phyloP scores from a whole-genome alignment of 2,888 invertebrate species.

The Uropetala carovei region DNA sequence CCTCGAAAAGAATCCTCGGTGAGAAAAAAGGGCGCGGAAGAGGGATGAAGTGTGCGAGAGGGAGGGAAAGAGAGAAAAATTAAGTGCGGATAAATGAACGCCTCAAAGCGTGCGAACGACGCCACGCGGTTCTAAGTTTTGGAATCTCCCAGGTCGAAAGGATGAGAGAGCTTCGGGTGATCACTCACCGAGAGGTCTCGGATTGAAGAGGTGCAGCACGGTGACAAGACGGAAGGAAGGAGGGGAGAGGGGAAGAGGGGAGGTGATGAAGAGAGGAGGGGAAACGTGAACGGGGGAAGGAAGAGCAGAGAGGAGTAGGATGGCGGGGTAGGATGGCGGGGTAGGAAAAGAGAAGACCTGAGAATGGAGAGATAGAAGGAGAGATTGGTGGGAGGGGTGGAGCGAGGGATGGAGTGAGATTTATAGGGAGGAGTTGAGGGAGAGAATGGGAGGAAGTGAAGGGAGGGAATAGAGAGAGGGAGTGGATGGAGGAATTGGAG shows the following conservation, averaged over 20 bases:
- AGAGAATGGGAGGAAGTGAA: too few species aligned
- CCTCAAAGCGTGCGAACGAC: conserved; percentile 38
- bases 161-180: conserved; percentile 38
- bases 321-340: too few species aligned
- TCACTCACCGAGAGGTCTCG: conserved; percentile 9
- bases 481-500: neutral
- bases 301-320: neutral
- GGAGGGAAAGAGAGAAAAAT: conserved; percentile 23
- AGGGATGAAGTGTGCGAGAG: neutral
- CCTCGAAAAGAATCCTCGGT: too few species aligned
- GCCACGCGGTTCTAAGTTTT: conserved; percentile 9
- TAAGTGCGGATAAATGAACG: conserved; percentile 30
- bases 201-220: neutral
- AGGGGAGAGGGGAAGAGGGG: neutral
- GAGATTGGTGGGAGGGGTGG: too few species aligned
- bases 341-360: neutral
- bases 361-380: neutral
- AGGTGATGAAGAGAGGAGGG: neutral
- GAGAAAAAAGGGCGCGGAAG: neutral
- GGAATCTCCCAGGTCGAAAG: conserved; percentile 21
- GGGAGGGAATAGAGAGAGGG: too few species aligned
- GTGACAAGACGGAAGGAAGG: neutral
- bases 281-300: neutral
- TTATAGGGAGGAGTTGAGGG: too few species aligned
- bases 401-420: too few species aligned